phyloP scores from a whole-genome alignment of 2,888 invertebrate species.

The Epinotia brunnichana region DNA sequence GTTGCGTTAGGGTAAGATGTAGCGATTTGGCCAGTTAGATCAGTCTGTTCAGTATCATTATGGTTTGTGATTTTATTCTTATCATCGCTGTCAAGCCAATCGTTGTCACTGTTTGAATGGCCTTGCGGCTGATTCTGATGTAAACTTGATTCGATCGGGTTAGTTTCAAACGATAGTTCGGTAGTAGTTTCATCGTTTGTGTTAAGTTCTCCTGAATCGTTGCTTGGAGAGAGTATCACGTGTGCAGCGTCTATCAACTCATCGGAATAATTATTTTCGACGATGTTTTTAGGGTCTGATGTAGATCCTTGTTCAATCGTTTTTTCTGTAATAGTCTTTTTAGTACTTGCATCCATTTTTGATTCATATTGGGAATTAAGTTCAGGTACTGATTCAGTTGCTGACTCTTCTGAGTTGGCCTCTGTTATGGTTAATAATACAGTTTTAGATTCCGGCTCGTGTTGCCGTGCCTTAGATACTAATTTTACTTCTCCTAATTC shows the following conservation, averaged over 20 bases:
- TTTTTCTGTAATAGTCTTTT: background rate
- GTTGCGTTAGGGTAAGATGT: conserved; percentile 29
- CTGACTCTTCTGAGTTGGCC: background rate
- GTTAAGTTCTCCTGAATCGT: conserved; percentile 1
- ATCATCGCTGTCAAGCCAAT: conserved; percentile 61
- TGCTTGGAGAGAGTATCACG: background rate
- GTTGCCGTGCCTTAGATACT: conserved; percentile 48
- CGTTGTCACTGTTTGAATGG: conserved; percentile 56
- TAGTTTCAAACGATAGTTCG: conserved; percentile 63
- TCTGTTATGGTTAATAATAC: conserved; percentile 31
- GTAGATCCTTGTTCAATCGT: conserved; percentile 45
- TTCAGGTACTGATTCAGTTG: background rate
- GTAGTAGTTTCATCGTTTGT: conserved; percentile 53
- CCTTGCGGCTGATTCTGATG: conserved; percentile 45
- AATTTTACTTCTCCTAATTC: conserved; percentile 47
- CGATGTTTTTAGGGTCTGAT: conserved; percentile 35
- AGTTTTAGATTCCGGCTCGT: conserved; percentile 48
- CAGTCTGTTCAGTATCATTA: conserved; percentile 47
- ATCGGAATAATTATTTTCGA: conserved; percentile 20
- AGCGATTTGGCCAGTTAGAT: conserved; percentile 52
- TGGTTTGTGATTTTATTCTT: conserved; percentile 37
- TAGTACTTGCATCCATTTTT: background rate
- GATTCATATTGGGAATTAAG: background rate
- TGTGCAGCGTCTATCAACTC: conserved; percentile 9
- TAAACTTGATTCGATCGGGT: conserved; percentile 61